A percentile compares a stretch with the other conserved stretches of the same genome.
These are phyloP conservation scores for Noctua comes DNA, from an alignment of 2,888 invertebrate species.

Conservation along the genomic window DNA sequence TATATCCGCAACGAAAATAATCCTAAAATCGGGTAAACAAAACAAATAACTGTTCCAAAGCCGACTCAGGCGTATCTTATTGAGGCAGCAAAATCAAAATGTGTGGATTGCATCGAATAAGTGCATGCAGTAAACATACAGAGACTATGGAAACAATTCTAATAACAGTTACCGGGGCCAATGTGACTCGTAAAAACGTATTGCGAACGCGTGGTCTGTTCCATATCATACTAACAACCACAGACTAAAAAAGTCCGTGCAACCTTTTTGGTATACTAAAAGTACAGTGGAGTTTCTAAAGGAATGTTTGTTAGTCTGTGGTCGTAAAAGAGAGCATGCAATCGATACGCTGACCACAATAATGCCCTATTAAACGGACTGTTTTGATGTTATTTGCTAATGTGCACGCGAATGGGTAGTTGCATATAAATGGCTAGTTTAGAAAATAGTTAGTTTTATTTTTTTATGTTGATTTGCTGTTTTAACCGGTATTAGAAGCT, in stretches of 20 bases:
- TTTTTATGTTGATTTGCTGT: constrained; percentile 22
- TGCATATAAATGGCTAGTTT: constrained; percentile 67
- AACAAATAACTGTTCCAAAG: constrained; percentile 39
- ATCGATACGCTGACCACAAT: constrained; percentile 78
- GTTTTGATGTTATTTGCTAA: constrained; percentile 79
- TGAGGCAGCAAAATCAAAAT: constrained; percentile 53
- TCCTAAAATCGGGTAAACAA: constrained; percentile 34
- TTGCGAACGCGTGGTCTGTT: constrained; percentile 77
- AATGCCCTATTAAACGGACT: constrained; percentile 78
- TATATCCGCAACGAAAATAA: constrained; percentile 19
- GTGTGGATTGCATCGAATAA: constrained; percentile 68
- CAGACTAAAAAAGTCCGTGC: constrained; percentile 33
- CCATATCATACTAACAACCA: constrained; percentile 47
- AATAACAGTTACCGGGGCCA: constrained; percentile 82
- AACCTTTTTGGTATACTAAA: constrained; percentile 21
- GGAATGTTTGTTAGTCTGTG: constrained; percentile 31
- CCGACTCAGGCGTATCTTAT: constrained; percentile 52
- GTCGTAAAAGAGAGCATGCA: constrained; percentile 59
- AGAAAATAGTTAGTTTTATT: constrained; percentile 22
- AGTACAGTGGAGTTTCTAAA: accelerated
- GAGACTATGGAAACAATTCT: constrained; percentile 77
- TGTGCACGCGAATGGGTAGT: constrained; percentile 70
- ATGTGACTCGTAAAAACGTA: constrained; percentile 84
- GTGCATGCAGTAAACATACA: constrained; percentile 74
- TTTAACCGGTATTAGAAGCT: background rate